A percentile compares a stretch with the other conserved stretches of the same genome.
Conservation (phyloP, 2,113 vertebrate genomes). For the Dasyprocta punctata region DNA sequence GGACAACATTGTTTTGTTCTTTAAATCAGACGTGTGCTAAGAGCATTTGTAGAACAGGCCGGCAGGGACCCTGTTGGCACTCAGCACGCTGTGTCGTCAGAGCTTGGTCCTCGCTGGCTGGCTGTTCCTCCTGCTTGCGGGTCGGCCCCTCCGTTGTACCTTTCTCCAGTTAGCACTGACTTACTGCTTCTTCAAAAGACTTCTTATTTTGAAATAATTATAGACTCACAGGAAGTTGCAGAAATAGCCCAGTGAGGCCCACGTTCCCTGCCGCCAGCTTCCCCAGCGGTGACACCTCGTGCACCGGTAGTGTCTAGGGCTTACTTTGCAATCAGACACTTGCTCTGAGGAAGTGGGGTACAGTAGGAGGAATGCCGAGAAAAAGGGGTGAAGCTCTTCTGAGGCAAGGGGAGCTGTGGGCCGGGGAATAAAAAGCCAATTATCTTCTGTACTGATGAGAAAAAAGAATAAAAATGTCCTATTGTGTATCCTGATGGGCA, state of each 20-base stretch:
- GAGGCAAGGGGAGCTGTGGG: background rate
- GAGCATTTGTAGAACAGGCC: background rate
- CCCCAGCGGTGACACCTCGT: background rate
- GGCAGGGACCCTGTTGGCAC: too few relatives aligned
- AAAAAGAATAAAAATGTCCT: slow-evolving; percentile 22
- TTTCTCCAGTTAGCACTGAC: background rate
- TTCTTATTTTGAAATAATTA: slow-evolving; percentile 63
- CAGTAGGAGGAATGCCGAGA: background rate
- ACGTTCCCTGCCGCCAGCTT: background rate
- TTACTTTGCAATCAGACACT: background rate
- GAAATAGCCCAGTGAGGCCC: background rate
- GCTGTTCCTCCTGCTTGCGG: background rate
- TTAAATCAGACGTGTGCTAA: slow-evolving; percentile 26
- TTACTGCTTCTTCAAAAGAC: slow-evolving; percentile 24
- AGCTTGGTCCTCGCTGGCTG: background rate
- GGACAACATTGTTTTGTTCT: slow-evolving; percentile 62
- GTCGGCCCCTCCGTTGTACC: background rate
- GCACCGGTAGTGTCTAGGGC: background rate
- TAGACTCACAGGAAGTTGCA: background rate
- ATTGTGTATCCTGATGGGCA: background rate
- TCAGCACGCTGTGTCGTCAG: background rate
- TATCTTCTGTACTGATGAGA: slow-evolving; percentile 13
- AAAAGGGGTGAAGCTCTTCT: background rate
- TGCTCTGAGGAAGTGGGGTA: background rate
- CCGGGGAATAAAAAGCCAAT: slow-evolving; percentile 25